Conservation (phyloP, 2,113 vertebrate species). For the Gymnarchus niloticus region DNA sequence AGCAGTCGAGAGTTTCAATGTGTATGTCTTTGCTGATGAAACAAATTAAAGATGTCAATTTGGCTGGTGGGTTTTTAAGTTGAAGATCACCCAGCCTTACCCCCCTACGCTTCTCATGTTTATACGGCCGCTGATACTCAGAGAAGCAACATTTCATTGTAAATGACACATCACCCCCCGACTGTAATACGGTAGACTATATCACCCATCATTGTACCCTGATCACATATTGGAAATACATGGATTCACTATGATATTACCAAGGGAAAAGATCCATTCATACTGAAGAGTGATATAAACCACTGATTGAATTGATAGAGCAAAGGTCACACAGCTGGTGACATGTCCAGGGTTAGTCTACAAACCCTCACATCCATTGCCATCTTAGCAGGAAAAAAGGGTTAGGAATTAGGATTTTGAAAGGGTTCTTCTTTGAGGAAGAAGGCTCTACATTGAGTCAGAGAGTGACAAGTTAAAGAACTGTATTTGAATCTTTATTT, state of each 20-base stretch:
- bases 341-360: too few relatives aligned
- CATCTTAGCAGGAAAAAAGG: too few relatives aligned
- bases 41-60: not conserved
- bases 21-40: not conserved
- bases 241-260: not conserved
- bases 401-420: too few relatives aligned
- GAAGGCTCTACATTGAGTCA: too few relatives aligned
- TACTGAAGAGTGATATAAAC: not conserved
- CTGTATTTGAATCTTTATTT: too few relatives aligned
- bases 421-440: too few relatives aligned
- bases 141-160: not conserved
- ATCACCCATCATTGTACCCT: not conserved
- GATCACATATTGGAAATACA: not conserved
- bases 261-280: not conserved
- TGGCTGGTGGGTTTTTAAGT: not conserved
- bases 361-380: too few relatives aligned
- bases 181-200: too few relatives aligned
- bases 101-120: too few relatives aligned
- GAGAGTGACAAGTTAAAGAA: too few relatives aligned
- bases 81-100: not conserved
- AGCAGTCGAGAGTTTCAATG: too few relatives aligned
- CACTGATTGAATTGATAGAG: not conserved
- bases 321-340: not conserved
- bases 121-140: too few relatives aligned
- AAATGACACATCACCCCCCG: not conserved